Evolutionary conservation across 2,888 invertebrate species (phyloP), one percentile per base, ranked within the genome.

Genomic region (Cheilosia urbana): DNA sequence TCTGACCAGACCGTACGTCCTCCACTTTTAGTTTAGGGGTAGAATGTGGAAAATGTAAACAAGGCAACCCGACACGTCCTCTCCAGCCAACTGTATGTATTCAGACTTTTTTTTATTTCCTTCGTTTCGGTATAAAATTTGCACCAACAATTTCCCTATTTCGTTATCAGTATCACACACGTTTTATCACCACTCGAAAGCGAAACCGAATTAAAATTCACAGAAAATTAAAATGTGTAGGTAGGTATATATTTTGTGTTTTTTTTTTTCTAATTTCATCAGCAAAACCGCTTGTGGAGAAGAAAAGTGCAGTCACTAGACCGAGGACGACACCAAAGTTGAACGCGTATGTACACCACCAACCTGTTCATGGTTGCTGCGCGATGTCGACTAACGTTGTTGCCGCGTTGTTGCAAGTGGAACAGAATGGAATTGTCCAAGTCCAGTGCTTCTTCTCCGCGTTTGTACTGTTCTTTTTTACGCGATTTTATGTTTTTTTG

Each of bases 351-450:
- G 85, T 81, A 85, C 85, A 81, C 81, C 85, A 85, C 65, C 85
- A 85, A 85, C 85, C 85, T 85, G 85, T 85, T 85, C 85, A 85
- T 85, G 85, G 85, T 85, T 85, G 85, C 85, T 85, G 85, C 85
- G 85, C 81, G 85, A 85, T 81, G 85, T 81, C 85, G 85, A 85
- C 85, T 85, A 81, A 77, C 81, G 72, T 53, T 55, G 76, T n/a
- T 63, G 76, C 53, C 68, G 79, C 68, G 62, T 68, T 80, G 71
- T 72, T 85, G 85, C 85, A 80, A 85, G 76, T 81, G 85, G 81
- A 85, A 85, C 85, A 66, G 77, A 85, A 63, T 72, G 85, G 85
- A 85, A 85, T 81, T 62, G 40, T 71, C 58, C 63, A 45, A 37
- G 13, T 37, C 37, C 37, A 37, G 19, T 63, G 68, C 73, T 66